Evolutionary conservation across 1,140 invertebrate genomes (phyloP), one percentile per base, ranked within the genome.

Genomic region (Teleopsis dalmanni): DNA sequence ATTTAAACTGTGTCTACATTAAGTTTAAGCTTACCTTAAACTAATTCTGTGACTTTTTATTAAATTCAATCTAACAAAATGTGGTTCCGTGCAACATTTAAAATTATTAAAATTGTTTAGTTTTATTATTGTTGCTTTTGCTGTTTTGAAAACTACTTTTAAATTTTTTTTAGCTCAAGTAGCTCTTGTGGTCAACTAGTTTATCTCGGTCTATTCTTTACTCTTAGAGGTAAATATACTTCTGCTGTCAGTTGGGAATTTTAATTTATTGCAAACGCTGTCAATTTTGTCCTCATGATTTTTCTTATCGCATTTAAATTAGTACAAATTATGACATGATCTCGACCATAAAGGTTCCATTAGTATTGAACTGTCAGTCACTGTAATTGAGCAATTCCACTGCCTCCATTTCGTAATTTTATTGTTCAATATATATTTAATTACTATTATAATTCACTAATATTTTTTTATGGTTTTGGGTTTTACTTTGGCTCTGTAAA

Each of bases 281-380:
- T n/a, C n/a, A 4, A 8, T 2, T 40, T 25, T 25, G 9, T 23
- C 18, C 18, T 14, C 13, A 16, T 42, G 26, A 16, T 14, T 5
- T 25, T 16, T 7, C 14, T 29, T 43, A 16, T 19, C 13, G 22
- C 27, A 31, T 31, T 43, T 27, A 37, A 37, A 37, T 37, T 37
- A 18, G 21, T 19, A 37, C 35, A 43, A 43, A 43, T 43, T 43
- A 43, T 43, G 41, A 19, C 41, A 31, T 43, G 26, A 29, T 43
- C 41, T 29, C 7, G 16, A 29, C 27, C 10, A 14, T 5, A 43
- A 43, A 43, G 22, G 5, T 27, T 43, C 23, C 16, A 4, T 5
- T 31, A 13, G 26, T 16, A 43, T 43, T 31, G 41, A 25, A 43
- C 25, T 43, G 41, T 31, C 41, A 43, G 13, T 27, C 2, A 31